Evolutionary conservation across 1,140 invertebrate species (phyloP), one percentile per base, ranked within the genome.

Genomic region (Whitmania pigra): DNA sequence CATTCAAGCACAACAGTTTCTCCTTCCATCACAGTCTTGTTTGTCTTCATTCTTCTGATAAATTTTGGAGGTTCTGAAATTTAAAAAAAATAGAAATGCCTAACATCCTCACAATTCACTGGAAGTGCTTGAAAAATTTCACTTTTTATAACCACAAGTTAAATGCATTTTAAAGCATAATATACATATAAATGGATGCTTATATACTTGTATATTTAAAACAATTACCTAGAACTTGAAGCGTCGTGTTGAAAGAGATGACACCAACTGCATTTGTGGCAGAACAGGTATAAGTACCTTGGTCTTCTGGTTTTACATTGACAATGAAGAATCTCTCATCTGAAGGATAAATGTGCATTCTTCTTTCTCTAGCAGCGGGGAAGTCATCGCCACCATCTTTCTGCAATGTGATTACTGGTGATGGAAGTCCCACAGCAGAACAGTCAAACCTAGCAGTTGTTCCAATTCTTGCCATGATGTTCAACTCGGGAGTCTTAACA

Each of bases 321-420:
- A 92, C 86, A 74, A 97, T 97, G 77, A 94, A 92, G 77, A 96
- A 92, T 3, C 89, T 87, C 80, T 94, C 90, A 81, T 97, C 93
- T 29, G 87, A 88, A 0, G 90, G 89, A 86, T 93, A 92, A 53
- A 95, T 90, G 80, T 92, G 89, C 88, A 98, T 90, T 29, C 94
- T 84, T 57, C 93, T 86, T 80, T 97, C 94, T 72, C 89, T 85
- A 20, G 94, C 94, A 13, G 94, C 94, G 15, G 93, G 93, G 81
- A 98, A 97, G 80, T 94, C 90, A 79, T 90, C 90, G 0, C 89
- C 91, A n/a, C 80, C 82, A 84, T 95, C 93, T 82, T 97, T 96
- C 77, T 92, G 89, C 88, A 93, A 92, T 9, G 90, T 88, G 75
- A 95, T 92, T 81, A 92, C 88, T 49, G 94, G 94, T 31, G 85